Conservation (phyloP, 2,113 vertebrate genomes). For the Martes martes region DNA sequence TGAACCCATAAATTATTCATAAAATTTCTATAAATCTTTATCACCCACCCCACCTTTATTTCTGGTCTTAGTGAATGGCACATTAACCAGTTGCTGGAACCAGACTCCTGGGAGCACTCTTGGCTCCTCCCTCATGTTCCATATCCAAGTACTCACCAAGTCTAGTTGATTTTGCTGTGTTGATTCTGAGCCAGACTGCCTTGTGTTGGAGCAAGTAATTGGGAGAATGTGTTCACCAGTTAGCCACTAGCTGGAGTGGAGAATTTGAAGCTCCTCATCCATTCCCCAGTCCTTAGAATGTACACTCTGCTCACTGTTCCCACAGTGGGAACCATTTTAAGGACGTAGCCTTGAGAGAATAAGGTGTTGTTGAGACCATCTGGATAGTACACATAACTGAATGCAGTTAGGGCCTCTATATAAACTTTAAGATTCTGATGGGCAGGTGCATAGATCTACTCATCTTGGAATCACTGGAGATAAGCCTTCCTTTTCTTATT, state of each 20-base stretch:
- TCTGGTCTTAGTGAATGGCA: background rate
- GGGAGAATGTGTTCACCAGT: background rate
- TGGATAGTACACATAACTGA: background rate
- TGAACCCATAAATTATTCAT: background rate
- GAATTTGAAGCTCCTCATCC: background rate
- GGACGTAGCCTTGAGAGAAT: background rate
- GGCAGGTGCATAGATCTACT: background rate
- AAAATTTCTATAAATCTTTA: background rate
- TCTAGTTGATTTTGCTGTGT: background rate
- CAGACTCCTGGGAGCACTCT: background rate
- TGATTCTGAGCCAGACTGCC: background rate
- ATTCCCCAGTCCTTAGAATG: background rate
- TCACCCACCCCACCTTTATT: background rate
- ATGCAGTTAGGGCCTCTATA: background rate
- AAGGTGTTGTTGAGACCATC: background rate
- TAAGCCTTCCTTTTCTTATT: background rate
- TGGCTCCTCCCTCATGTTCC: background rate
- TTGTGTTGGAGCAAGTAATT: background rate
- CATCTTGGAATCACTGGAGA: background rate
- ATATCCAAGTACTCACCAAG: background rate
- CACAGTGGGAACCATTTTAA: background rate
- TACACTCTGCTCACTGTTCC: background rate
- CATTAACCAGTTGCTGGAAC: background rate
- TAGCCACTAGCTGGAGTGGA: background rate
- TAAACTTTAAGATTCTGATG: background rate